Conservation (phyloP, 2,113 vertebrate genomes). For the Trinectes maculatus region DNA sequence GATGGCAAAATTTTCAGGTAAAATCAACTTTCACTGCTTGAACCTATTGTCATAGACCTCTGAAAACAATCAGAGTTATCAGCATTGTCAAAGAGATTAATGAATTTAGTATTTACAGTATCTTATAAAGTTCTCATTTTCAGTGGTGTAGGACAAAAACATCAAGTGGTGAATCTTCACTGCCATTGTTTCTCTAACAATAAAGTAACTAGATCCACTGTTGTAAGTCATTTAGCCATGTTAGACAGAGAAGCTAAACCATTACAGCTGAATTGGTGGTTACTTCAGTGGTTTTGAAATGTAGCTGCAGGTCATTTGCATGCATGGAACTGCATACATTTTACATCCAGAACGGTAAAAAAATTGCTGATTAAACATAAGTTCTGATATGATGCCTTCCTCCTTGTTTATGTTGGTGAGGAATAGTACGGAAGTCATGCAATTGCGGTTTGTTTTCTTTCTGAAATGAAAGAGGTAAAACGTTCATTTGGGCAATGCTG, state of each 20-base stretch:
- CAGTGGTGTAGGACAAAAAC: constrained; percentile 41
- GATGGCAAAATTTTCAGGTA: constrained; percentile 71
- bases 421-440: constrained; percentile 10
- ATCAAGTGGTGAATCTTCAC: constrained; percentile 56
- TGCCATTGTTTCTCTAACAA: constrained; percentile 60
- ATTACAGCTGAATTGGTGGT: constrained; percentile 28
- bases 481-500: constrained; percentile 7
- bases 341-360: constrained; percentile 27
- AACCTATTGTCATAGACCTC: constrained; percentile 50
- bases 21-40: constrained; percentile 57
- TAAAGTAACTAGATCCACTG: constrained; percentile 35
- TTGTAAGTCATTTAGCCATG: constrained; percentile 7
- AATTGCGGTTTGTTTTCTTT: constrained; percentile 9
- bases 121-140: constrained; percentile 11
- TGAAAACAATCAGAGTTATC: constrained; percentile 36
- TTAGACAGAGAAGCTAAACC: constrained; percentile 3
- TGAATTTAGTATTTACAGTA: constrained; percentile 33
- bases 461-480: neutral
- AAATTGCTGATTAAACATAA: constrained; percentile 27
- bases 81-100: neutral
- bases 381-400: constrained; percentile 10
- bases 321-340: constrained; percentile 40
- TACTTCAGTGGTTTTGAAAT: constrained; percentile 47
- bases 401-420: constrained; percentile 26
- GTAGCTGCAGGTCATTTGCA: constrained; percentile 53